These are phyloP conservation scores for Trigoniulus corallinus DNA, from an alignment of 1,140 invertebrate species.

Conservation along the genomic window DNA sequence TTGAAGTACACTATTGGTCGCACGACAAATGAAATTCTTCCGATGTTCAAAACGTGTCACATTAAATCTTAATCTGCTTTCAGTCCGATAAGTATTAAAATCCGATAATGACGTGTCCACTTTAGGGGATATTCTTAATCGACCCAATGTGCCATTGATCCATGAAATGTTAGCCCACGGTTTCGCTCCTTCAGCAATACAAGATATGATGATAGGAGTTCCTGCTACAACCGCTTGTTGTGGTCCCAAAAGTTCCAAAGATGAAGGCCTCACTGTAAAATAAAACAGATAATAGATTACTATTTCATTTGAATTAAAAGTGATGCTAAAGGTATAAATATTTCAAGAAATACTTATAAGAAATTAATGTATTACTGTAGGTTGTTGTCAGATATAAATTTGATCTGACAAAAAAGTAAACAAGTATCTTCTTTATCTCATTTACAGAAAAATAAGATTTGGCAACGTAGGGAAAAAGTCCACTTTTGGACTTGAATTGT, in stretches of 20 bases:
- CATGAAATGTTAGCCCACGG: constrained; percentile 66
- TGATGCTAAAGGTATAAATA: too few species aligned
- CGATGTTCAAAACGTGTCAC: constrained; percentile 66
- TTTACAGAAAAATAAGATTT: background rate
- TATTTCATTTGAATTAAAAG: background rate
- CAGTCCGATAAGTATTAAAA: constrained; percentile 51
- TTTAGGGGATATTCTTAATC: background rate
- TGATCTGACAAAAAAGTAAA: background rate
- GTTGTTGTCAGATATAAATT: too few species aligned
- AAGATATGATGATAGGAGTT: constrained; percentile 53
- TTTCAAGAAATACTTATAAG: too few species aligned
- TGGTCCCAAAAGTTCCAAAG: background rate
- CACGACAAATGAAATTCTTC: constrained; percentile 55
- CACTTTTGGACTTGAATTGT: background rate
- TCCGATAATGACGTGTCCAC: background rate
- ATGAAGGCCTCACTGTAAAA: background rate
- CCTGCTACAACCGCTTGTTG: constrained; percentile 51
- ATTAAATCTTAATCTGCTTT: constrained; percentile 53
- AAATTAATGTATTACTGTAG: too few species aligned
- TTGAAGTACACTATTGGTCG: constrained; percentile 57
- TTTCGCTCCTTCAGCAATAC: constrained; percentile 51
- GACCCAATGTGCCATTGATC: constrained; percentile 47
- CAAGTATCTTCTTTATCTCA: background rate
- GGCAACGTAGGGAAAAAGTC: background rate
- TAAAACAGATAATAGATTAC: background rate